A percentile compares a stretch with the other conserved stretches of the same genome.
These are phyloP conservation scores for Incurvaria masculella DNA, from an alignment of 2,888 invertebrate genomes.

Conservation along the genomic window DNA sequence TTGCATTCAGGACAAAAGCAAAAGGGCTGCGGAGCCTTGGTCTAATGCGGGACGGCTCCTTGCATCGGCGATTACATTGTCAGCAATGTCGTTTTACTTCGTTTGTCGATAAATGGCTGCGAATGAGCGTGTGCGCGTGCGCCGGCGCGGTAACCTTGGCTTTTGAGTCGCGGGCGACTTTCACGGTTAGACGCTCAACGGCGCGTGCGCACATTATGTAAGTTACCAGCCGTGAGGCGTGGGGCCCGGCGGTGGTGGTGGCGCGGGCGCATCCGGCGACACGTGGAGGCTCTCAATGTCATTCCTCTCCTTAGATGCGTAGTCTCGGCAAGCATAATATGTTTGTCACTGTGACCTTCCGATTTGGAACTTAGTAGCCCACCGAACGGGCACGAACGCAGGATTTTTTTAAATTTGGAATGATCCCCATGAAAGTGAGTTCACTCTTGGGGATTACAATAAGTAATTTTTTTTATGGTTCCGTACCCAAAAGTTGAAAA, in stretches of 20 bases:
- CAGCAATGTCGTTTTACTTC: not conserved
- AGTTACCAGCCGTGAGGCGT: conserved; percentile 37
- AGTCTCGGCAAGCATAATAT: too few relatives aligned
- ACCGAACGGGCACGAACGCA: too few relatives aligned
- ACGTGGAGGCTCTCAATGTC: too few relatives aligned
- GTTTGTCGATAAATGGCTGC: not conserved
- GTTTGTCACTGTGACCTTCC: too few relatives aligned
- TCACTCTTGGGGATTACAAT: too few relatives aligned
- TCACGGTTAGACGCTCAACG: conserved; percentile 53
- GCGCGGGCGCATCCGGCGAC: not conserved
- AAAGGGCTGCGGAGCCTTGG: not conserved
- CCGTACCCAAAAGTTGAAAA: too few relatives aligned
- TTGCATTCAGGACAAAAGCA: not conserved
- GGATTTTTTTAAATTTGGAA: too few relatives aligned
- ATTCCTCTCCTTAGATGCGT: too few relatives aligned
- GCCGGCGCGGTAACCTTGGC: conserved; percentile 48
- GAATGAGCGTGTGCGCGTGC: not conserved
- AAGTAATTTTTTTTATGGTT: too few relatives aligned
- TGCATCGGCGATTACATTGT: not conserved
- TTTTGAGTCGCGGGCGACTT: conserved; percentile 54
- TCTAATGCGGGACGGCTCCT: too few relatives aligned
- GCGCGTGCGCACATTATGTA: conserved; percentile 40
- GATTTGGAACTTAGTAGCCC: too few relatives aligned
- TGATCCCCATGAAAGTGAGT: too few relatives aligned
- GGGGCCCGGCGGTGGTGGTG: not conserved